Evolutionary conservation across 2,797 vertebrate species (phyloP), one percentile per base, ranked within the genome.

Genomic region (Aeoliscus strigatus): DNA sequence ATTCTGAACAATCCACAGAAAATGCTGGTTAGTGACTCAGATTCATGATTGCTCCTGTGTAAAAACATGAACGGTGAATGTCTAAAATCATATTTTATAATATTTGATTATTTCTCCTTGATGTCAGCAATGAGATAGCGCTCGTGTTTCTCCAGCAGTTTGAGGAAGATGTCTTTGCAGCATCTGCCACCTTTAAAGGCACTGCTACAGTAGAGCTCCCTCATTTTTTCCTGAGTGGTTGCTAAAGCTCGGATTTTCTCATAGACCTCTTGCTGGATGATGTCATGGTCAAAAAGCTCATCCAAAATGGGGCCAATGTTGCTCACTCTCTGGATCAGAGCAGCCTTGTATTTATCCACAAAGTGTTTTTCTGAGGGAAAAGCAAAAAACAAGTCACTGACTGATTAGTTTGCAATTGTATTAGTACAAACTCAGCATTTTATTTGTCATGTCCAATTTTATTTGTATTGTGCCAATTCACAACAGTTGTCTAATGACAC

Each of bases 151-250:
- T 16, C 15, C n/a, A 88, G 76, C 16, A n/a, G 29, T 0, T 36
- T 0, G 9, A 48, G 70, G 34, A 88, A 72, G 24, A 27, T 0
- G 0, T 71, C 7, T 68, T 70, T 84, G 27, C 56, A 27, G 0
- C 0, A 8, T 2, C 11, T 6, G 7, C 39, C 11, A 0, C 46
- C 14, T 2, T 14, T 8, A 2, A 75, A 42, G 1, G 35, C 16
- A 0, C 0, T 6, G n/a, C n/a, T n/a, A 1, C 0, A 1, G 39
- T 58, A 63, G 24, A 78, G 26, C 3, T 0, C 9, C 31, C 80
- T 75, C 60, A 84, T 79, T 48, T 15, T 47, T 0, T 2, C 3
- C 12, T 40, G 13, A 7, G 1, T 0, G 3, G 15, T 60, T 0
- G 0, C 0, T 9, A 33, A 1, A 1, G 1, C 0, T 1, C 1